A percentile compares a stretch with the other conserved stretches of the same genome.
Evolutionary conservation across 2,797 vertebrate genomes (phyloP).

Genomic region (Mormyrus hasselquistii): DNA sequence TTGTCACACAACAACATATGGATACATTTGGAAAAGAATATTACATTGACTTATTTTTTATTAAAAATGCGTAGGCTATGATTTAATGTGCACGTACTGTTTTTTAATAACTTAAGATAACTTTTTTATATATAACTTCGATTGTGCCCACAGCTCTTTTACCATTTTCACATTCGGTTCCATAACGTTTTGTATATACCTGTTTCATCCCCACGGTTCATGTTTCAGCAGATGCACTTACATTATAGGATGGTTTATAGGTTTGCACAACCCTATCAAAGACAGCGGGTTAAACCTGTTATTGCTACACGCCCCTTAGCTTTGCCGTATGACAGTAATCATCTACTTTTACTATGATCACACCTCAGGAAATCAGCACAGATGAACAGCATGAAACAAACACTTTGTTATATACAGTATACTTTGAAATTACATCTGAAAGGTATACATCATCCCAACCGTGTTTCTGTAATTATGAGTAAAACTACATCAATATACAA

Average conservation of each 20-base stretch:
- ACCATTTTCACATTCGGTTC: neutral
- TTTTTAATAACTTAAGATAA: neutral
- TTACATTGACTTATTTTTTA: neutral
- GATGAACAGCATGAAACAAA: neutral
- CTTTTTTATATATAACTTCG: neutral
- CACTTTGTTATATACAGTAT: neutral
- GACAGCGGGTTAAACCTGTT: constrained; percentile 4
- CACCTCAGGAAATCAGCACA: neutral
- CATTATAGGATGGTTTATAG: neutral
- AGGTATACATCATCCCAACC: neutral
- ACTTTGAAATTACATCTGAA: neutral
- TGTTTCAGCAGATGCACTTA: neutral
- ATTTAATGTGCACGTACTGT: neutral
- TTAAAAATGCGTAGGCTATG: neutral
- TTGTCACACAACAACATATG: neutral
- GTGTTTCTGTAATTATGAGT: neutral
- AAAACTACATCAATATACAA: neutral
- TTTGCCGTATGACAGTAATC: neutral
- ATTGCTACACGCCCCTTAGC: neutral
- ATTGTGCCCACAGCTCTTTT: neutral
- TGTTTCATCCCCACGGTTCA: neutral
- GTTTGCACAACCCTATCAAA: neutral
- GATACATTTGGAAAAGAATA: neutral
- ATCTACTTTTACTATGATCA: neutral
- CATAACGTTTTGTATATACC: neutral